phyloP scores from a whole-genome alignment of 1,140 invertebrate genomes.

The Zaprionus nigranus region DNA sequence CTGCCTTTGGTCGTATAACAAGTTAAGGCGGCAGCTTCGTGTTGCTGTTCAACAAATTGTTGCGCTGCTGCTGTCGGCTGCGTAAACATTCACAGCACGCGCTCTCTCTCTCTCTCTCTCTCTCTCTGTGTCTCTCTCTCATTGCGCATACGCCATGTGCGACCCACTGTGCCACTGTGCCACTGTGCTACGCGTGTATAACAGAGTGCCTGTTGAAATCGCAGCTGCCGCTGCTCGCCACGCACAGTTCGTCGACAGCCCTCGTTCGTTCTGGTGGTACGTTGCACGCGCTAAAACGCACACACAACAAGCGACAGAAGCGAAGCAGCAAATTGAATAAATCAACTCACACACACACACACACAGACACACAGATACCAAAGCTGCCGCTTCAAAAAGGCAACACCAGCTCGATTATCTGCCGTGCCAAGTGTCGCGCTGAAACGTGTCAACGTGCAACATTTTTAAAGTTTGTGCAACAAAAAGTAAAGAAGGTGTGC shows the following conservation, averaged over 20 bases:
- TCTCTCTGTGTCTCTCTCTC: slow-evolving; percentile 16
- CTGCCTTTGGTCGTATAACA: slow-evolving; percentile 43
- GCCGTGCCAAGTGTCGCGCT: not conserved
- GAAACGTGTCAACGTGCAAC: slow-evolving; percentile 6
- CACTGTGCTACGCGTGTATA: slow-evolving; percentile 66
- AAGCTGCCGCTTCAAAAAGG: slow-evolving; percentile 26
- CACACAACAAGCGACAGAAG: slow-evolving; percentile 25
- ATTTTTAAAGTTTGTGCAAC: slow-evolving; percentile 3
- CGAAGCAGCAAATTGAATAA: slow-evolving; percentile 14
- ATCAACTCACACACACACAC: slow-evolving; percentile 2
- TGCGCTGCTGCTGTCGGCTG: slow-evolving; percentile 63
- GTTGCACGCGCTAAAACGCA: slow-evolving; percentile 60
- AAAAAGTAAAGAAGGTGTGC: not conserved
- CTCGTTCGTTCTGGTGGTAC: slow-evolving; percentile 69
- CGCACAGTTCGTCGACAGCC: slow-evolving; percentile 76
- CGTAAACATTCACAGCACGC: slow-evolving; percentile 46
- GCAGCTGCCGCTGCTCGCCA: slow-evolving; percentile 51
- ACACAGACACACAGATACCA: slow-evolving; percentile 6
- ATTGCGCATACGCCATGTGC: slow-evolving; percentile 78
- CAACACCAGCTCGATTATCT: slow-evolving; percentile 4
- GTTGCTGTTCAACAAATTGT: slow-evolving; percentile 73
- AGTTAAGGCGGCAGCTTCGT: slow-evolving; percentile 19
- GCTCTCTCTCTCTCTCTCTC: not conserved
- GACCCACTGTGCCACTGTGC: slow-evolving; percentile 79
- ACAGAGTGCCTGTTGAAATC: slow-evolving; percentile 60